Evolutionary conservation across 2,888 invertebrate genomes (phyloP), one percentile per base, ranked within the genome.

Genomic region (Vannuccia rotundouncinata): DNA sequence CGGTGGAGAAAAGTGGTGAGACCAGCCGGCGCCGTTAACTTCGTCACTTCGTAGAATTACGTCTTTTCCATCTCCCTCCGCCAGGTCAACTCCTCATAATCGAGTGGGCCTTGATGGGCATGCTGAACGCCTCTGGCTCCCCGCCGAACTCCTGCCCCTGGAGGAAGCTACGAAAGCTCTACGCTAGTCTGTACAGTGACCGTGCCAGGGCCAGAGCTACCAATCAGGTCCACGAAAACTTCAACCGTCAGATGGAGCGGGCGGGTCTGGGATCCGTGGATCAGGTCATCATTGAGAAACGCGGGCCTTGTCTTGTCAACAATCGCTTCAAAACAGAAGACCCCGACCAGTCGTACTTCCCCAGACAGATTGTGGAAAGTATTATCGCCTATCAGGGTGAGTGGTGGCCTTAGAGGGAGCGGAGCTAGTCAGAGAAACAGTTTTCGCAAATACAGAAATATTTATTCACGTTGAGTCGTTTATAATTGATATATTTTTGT

Each of bases 371-470:
- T 66, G 66, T 66, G 22, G 66, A 66, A 27, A 66, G 22, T 27
- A 22, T 66, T 22, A 66, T 66, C 66, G 66, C 66, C 22, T 66
- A 66, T 66, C 66, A 66, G 22, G 66, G 66, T 66, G 66, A n/a
- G n/a, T n/a, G n/a, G n/a, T n/a, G n/a, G n/a, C n/a, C n/a, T n/a
- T n/a, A n/a, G n/a, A n/a, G n/a, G n/a, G n/a, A n/a, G n/a, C n/a
- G n/a, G n/a, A n/a, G n/a, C n/a, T n/a, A n/a, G n/a, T n/a, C n/a
- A n/a, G n/a, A n/a, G n/a, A n/a, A n/a, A n/a, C n/a, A n/a, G n/a
- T n/a, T n/a, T n/a, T n/a, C n/a, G n/a, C n/a, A n/a, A n/a, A n/a
- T n/a, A n/a, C n/a, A n/a, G n/a, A n/a, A n/a, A n/a, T n/a, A n/a
- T n/a, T n/a, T n/a, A n/a, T n/a, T n/a, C n/a, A n/a, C n/a, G n/a